Evolutionary conservation across 2,797 vertebrate genomes (phyloP).

Genomic region (Coregonus sp.): DNA sequence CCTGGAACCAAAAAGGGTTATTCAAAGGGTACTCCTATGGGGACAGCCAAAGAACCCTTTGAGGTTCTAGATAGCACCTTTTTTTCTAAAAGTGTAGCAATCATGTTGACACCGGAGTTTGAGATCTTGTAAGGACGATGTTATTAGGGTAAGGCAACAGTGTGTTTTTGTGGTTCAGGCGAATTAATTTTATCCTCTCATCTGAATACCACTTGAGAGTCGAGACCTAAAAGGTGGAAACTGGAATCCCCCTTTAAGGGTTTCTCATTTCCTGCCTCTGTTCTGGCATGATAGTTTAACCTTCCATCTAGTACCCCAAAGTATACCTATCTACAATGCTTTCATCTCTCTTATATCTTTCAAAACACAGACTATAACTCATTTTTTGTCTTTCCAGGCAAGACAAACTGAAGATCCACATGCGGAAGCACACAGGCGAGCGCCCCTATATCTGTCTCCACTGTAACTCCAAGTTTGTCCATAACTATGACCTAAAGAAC

Average conservation of each 20-base stretch:
- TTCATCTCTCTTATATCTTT: background rate
- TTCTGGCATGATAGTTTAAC: conserved; percentile 15
- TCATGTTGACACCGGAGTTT: too few species aligned
- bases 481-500: conserved; percentile 99
- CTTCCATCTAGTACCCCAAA: background rate
- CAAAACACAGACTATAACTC: background rate
- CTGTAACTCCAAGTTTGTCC: conserved; percentile 98
- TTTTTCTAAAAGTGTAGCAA: too few species aligned
- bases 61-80: too few species aligned
- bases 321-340: conserved; percentile 7
- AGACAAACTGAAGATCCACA: conserved; percentile 99
- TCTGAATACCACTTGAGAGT: conserved; percentile 62
- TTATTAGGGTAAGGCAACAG: conserved; percentile 38
- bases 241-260: conserved; percentile 61
- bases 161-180: conserved; percentile 46
- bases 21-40: too few species aligned
- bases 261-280: conserved; percentile 49
- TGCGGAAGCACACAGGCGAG: conserved; percentile 98
- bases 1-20: too few species aligned
- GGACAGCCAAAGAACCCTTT: too few species aligned
- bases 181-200: conserved; percentile 55
- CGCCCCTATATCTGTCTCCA: conserved; percentile 97
- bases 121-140: background rate
- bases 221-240: conserved; percentile 32
- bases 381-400: conserved; percentile 75